Evolutionary conservation across 2,113 vertebrate genomes (phyloP), one percentile per base, ranked within the genome.

Genomic region (Callipepla californica): DNA sequence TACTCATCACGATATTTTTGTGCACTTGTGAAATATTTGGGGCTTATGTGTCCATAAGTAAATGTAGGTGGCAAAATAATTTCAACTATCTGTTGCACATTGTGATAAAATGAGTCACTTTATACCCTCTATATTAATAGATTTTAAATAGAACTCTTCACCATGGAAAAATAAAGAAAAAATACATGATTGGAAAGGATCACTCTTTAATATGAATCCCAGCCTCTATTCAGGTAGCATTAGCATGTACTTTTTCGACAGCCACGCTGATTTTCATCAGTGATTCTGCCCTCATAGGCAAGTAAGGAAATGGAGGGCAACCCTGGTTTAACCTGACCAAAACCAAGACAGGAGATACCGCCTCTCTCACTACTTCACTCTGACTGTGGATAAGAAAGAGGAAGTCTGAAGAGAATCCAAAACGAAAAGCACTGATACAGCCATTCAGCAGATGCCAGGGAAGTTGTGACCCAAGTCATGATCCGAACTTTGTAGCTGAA

Each of bases 1-100:
- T 70, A 83, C 94, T 91, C 20, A 55, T 87, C 72, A 78, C 86
- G 57, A 38, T 75, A 68, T 68, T 90, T 93, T 51, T 75, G 57
- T 72, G 40, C n/a, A 84, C 66, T 62, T 94, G 76, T 78, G 80
- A 93, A 90, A 40, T 78, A 91, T 80, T 13, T 73, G 20, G 69
- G 25, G 22, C 26, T 45, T 36, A 48, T 32, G 18, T 90, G 40
- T 48, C 65, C 47, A 34, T 58, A n/a, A 91, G 85, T 84, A 91
- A 94, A 88, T 38, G 44, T n/a, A 89, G 44, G 14, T 63, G 22
- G 30, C 21, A 83, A 93, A 94, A 70, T 65, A 80, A 92, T 73
- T 92, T 92, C 76, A 83, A 75, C 38, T 47, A 21, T 68, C 1
- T 51, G 63, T 87, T 80, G 85, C 30, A 80, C 40, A 30, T 80